Percentiles rank a stretch among this genome's conserved stretches.
phyloP scores from a whole-genome alignment of 2,797 vertebrate genomes.

The Miichthys miiuy region DNA sequence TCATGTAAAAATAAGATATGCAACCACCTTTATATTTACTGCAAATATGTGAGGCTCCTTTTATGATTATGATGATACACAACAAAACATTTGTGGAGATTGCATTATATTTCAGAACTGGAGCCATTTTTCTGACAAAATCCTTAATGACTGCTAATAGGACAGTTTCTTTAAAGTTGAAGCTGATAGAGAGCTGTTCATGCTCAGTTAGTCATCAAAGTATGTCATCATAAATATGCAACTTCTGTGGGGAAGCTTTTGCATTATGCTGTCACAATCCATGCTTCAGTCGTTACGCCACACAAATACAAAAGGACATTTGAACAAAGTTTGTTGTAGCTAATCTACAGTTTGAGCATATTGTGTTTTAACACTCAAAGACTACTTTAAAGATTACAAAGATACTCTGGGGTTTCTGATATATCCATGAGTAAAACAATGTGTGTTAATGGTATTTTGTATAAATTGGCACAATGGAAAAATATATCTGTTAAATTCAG shows the following conservation, averaged over 20 bases:
- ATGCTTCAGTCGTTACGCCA: not conserved
- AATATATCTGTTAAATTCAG: not conserved
- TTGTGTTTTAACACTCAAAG: conserved; percentile 16
- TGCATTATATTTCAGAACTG: not conserved
- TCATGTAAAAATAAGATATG: not conserved
- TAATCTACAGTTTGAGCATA: not conserved
- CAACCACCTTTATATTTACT: not conserved
- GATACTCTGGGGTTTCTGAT: not conserved
- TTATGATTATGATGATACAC: not conserved
- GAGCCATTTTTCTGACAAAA: not conserved
- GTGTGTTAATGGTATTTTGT: not conserved
- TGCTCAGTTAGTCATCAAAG: not conserved
- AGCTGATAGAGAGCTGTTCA: not conserved
- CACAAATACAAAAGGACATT: too few species aligned
- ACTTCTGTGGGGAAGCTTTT: not conserved
- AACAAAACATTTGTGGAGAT: too few species aligned
- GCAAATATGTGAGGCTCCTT: not conserved
- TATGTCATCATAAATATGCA: not conserved
- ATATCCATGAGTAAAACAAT: not conserved
- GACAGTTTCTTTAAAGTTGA: not conserved
- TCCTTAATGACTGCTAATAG: conserved; percentile 9
- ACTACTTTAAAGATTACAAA: not conserved
- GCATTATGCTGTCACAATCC: not conserved
- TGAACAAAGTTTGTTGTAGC: too few species aligned
- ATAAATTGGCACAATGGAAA: not conserved